Evolutionary conservation across 2,888 invertebrate species (phyloP).

Genomic region (Amorpha juglandis): DNA sequence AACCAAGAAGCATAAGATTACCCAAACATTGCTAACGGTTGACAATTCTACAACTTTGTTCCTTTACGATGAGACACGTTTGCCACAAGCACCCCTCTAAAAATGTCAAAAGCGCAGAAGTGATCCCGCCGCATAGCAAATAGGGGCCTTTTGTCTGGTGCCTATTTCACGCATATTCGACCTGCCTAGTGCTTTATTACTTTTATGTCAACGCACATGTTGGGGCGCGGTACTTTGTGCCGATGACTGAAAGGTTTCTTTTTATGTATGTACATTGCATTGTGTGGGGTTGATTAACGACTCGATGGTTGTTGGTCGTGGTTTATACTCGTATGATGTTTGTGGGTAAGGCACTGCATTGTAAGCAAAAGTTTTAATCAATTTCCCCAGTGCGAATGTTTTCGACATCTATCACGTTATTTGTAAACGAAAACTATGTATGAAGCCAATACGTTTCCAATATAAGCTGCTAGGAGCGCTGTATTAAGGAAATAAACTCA

Average conservation of each 20-base stretch:
- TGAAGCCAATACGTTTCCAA: no score
- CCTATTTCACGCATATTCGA: slow-evolving; percentile 52
- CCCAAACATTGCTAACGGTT: not conserved
- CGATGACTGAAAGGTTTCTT: slow-evolving; percentile 1
- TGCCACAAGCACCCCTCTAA: not conserved
- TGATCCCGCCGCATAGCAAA: not conserved
- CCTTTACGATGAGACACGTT: not conserved
- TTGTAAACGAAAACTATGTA: no score
- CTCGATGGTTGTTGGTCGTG: no score
- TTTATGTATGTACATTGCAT: no score
- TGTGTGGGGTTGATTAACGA: no score
- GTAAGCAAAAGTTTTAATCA: no score
- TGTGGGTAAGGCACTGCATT: no score
- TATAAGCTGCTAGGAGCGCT: no score
- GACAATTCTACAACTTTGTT: not conserved
- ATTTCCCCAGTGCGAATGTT: no score
- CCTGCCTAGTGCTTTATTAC: slow-evolving; percentile 48
- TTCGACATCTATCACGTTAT: no score
- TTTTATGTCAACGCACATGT: slow-evolving; percentile 46
- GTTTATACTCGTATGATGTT: no score
- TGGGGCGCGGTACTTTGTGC: slow-evolving; percentile 24
- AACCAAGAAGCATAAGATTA: slow-evolving; percentile 8
- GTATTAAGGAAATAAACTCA: no score
- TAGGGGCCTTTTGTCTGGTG: slow-evolving; percentile 36
- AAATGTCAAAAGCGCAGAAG: not conserved